Percentiles rank a stretch among this genome's conserved stretches.
Conservation (phyloP, 2,113 vertebrate genomes). For the Psilopogon haemacephalus region DNA sequence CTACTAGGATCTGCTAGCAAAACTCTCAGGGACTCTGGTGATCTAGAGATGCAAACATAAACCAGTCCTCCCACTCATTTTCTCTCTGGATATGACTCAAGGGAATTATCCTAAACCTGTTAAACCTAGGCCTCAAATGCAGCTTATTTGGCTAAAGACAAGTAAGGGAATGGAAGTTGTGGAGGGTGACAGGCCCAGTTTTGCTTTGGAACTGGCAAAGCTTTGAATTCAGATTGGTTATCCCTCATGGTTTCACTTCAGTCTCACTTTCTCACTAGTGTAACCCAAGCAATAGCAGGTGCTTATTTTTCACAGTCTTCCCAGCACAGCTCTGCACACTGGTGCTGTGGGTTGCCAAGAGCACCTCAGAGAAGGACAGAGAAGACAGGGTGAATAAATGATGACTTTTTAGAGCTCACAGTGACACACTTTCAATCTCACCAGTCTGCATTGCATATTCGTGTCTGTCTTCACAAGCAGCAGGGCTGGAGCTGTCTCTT, state of each 20-base stretch:
- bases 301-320: neutral
- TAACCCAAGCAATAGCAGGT: neutral
- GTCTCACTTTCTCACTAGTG: neutral
- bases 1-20: neutral
- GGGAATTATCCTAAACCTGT: neutral
- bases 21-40: neutral
- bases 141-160: neutral
- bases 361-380: neutral
- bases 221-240: neutral
- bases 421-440: neutral
- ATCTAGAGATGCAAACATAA: neutral
- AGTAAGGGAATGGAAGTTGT: neutral
- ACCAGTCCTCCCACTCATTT: neutral
- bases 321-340: neutral
- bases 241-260: neutral
- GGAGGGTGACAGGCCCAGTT: fast-evolving
- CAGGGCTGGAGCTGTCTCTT: neutral
- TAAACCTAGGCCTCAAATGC: neutral
- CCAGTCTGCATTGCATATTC: neutral
- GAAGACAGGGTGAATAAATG: neutral
- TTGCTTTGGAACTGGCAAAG: neutral
- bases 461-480: slow-evolving; percentile 9
- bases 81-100: neutral
- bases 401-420: neutral
- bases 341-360: neutral